Evolutionary conservation across 2,888 invertebrate genomes (phyloP), one percentile per base, ranked within the genome.

Genomic region (Drosophila barbarae): DNA sequence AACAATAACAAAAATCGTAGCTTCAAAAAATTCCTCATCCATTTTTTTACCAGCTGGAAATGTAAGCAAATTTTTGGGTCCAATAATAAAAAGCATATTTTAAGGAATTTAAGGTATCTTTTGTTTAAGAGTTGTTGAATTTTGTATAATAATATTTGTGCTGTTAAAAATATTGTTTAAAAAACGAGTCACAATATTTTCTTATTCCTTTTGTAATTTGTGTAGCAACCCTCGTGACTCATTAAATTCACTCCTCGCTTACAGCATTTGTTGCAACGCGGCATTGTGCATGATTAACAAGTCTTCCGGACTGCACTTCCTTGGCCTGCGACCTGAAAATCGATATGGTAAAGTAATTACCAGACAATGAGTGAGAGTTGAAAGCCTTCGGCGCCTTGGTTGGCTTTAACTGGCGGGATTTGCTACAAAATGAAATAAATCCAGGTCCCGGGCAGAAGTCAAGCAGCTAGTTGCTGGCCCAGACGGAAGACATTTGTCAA

Each of bases 341-440:
- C 80, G 74, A 82, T 80, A 84, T 32, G 39, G 61, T 41, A 56
- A 56, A 56, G 73, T 82, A 84, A 84, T 84, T 79, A 82, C 69
- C 64, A 56, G 42, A 21, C 30, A 54, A 60, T 35, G 49, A 36
- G 53, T 34, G 54, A 63, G 57, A 49, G 58, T 49, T 15, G 44
- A 39, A 47, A 44, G 51, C 51, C 41, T 13, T 32, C 3, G 38
- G n/a, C 36, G 8, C 13, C 39, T 13, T 12, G 1, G 26, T 13
- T 15, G 55, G 56, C 57, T 59, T 58, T 56, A 41, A 56, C 46
- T 57, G 35, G 10, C 9, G 32, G 52, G 49, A 74, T 52, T 49
- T 18, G 21, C 69, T 54, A 71, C 66, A 71, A 77, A 76, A 75
- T 77, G 84, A 85, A 67, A 77, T 85, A 81, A 85, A 84, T 81